Conservation (phyloP, 1,140 invertebrate genomes). For the Grapholita molesta region DNA sequence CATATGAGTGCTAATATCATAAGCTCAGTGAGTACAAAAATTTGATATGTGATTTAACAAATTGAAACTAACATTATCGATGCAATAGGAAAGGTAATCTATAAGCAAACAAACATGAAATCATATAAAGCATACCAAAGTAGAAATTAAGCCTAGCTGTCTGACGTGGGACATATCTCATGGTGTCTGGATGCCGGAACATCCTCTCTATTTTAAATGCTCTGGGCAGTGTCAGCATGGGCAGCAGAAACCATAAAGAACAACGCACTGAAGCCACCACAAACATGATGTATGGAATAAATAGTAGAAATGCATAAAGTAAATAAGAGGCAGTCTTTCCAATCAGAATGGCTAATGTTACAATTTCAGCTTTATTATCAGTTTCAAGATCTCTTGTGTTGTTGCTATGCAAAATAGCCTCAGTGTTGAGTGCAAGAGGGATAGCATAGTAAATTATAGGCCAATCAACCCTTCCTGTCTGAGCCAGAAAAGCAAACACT, state of each 20-base stretch:
- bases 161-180: slow-evolving; percentile 90
- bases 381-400: slow-evolving; percentile 94
- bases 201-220: slow-evolving; percentile 95
- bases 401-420: slow-evolving; percentile 96
- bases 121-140: slow-evolving; percentile 93
- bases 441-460: slow-evolving; percentile 95
- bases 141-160: slow-evolving; percentile 95
- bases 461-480: slow-evolving; percentile 92
- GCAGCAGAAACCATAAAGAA: slow-evolving; percentile 92
- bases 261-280: slow-evolving; percentile 90
- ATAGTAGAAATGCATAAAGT: slow-evolving; percentile 93
- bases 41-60: slow-evolving; percentile 32
- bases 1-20: slow-evolving; percentile 2
- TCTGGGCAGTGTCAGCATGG: slow-evolving; percentile 89
- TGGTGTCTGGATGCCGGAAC: slow-evolving; percentile 87
- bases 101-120: slow-evolving; percentile 84
- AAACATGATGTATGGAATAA: slow-evolving; percentile 94
- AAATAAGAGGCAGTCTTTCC: slow-evolving; percentile 94
- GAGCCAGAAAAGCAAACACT: slow-evolving; percentile 95
- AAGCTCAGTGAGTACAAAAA: slow-evolving; percentile 37
- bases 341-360: slow-evolving; percentile 95
- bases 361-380: slow-evolving; percentile 91
- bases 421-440: slow-evolving; percentile 95
- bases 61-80: slow-evolving; percentile 23
- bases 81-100: slow-evolving; percentile 77